These are phyloP conservation scores for Kradibia gibbosae DNA, from an alignment of 1,140 invertebrate genomes.

Conservation along the genomic window DNA sequence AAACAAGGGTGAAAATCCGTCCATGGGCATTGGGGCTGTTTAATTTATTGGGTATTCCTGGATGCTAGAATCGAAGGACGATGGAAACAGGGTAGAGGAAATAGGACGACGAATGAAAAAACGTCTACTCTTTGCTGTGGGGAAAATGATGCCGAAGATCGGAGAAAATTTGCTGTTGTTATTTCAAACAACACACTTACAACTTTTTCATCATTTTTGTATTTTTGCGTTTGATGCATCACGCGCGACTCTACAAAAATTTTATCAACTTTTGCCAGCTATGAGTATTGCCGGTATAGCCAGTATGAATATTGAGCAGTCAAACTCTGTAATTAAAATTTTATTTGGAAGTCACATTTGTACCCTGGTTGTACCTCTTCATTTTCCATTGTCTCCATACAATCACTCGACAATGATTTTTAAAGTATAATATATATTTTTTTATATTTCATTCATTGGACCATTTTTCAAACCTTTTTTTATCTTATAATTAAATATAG, in stretches of 20 bases:
- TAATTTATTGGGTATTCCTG: conserved; percentile 31
- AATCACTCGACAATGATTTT: conserved; percentile 12
- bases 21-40: conserved; percentile 10
- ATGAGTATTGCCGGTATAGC: no score
- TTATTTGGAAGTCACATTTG: not conserved
- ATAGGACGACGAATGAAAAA: not conserved
- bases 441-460: not conserved
- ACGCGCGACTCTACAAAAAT: not conserved
- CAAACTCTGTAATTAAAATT: not conserved
- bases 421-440: no score
- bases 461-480: not conserved
- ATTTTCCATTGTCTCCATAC: conserved; percentile 6
- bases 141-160: no score
- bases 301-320: conserved; percentile 25
- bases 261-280: no score
- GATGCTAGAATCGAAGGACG: conserved; percentile 12
- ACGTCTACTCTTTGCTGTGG: not conserved
- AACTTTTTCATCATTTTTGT: no score
- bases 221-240: not conserved
- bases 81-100: not conserved
- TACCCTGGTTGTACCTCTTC: not conserved
- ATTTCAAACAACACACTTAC: no score
- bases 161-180: no score
- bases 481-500: not conserved
- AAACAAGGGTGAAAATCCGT: not conserved